A percentile compares a stretch with the other conserved stretches of the same genome.
phyloP scores from a whole-genome alignment of 2,113 vertebrate species.

The Ageneiosus marmoratus region DNA sequence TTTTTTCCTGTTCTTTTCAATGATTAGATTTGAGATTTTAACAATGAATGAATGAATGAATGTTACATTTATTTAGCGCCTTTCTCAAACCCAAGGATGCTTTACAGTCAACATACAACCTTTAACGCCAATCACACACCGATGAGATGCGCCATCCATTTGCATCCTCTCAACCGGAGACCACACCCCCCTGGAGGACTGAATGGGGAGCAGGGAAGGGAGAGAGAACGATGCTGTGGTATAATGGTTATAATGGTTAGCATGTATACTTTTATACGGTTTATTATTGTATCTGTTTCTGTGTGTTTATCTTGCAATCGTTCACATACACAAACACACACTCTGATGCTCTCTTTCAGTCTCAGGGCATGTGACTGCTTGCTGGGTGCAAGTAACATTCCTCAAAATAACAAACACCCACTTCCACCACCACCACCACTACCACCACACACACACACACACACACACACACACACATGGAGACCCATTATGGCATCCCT shows the following conservation, averaged over 20 bases:
- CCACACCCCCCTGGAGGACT: too few relatives aligned
- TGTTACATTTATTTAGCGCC: too few relatives aligned
- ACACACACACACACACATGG: constrained; percentile 31
- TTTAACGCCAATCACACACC: too few relatives aligned
- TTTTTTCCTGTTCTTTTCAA: too few relatives aligned
- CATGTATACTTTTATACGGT: not conserved
- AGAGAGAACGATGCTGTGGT: not conserved
- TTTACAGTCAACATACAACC: too few relatives aligned
- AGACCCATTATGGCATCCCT: constrained; percentile 19
- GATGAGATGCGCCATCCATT: too few relatives aligned
- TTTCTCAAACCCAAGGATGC: too few relatives aligned
- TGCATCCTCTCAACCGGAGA: too few relatives aligned
- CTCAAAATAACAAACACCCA: not conserved
- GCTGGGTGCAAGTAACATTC: constrained; percentile 36
- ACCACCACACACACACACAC: constrained; percentile 26
- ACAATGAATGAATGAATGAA: too few relatives aligned
- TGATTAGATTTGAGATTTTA: too few relatives aligned
- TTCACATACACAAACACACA: not conserved
- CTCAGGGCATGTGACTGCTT: constrained; percentile 26
- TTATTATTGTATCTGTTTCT: constrained; percentile 3
- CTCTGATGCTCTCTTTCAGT: not conserved
- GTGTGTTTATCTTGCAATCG: not conserved
- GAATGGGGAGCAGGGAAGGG: too few relatives aligned
- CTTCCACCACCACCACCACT: constrained; percentile 16
- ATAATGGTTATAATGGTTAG: not conserved